Conservation (phyloP, 2,797 vertebrate species). For the Heteromormyrus szaboi region DNA sequence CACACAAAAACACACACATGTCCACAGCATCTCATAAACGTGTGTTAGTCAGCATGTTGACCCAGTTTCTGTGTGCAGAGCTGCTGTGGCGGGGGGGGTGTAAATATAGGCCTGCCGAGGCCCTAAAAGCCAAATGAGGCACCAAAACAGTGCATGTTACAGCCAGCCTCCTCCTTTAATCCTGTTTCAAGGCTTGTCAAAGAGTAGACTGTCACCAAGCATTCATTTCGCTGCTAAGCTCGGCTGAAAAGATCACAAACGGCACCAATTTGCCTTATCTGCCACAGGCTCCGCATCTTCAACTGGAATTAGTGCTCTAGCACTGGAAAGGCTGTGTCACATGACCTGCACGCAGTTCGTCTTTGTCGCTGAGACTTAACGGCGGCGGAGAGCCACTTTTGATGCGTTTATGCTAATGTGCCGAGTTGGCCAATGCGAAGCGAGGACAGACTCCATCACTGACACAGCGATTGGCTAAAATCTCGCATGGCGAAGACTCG, state of each 20-base stretch:
- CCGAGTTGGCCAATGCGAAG: not conserved
- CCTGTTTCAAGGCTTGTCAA: not conserved
- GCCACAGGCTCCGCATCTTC: not conserved
- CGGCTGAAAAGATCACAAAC: not conserved
- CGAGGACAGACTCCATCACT: not conserved
- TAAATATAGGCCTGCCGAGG: not conserved
- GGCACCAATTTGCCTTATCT: constrained; percentile 7
- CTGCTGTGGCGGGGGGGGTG: not conserved
- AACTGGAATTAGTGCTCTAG: not conserved
- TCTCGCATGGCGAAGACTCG: not conserved
- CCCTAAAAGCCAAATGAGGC: not conserved
- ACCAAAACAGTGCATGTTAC: not conserved
- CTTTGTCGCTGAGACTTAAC: not conserved
- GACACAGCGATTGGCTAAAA: not conserved
- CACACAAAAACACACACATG: constrained; percentile 2
- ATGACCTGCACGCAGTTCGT: not conserved
- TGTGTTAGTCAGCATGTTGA: not conserved
- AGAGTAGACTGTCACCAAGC: not conserved
- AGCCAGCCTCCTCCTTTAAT: not conserved
- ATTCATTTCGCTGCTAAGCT: not conserved
- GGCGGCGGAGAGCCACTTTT: not conserved
- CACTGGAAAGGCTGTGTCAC: constrained; percentile 6
- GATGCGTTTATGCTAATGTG: not conserved
- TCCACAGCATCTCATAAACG: not conserved
- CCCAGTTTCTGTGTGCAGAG: not conserved